These are phyloP conservation scores for Planiliza haematocheilus DNA, from an alignment of 2,113 vertebrate species.

Conservation along the genomic window DNA sequence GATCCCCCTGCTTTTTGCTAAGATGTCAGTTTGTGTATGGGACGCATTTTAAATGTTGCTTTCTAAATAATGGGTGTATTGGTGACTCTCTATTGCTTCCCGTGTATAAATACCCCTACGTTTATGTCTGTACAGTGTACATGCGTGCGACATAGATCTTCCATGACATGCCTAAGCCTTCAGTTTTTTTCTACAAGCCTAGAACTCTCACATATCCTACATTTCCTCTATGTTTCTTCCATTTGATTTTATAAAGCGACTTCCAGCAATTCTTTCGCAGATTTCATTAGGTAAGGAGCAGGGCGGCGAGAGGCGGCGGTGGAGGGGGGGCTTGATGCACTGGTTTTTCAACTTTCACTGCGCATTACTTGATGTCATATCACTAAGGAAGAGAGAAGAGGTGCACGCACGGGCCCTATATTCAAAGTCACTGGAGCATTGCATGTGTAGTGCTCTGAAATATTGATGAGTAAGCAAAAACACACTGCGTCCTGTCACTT, in stretches of 20 bases:
- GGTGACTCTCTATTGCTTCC: too few relatives aligned
- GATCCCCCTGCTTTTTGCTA: constrained; percentile 5
- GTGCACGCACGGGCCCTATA: constrained; percentile 62
- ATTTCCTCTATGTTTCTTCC: constrained; percentile 35
- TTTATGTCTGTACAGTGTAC: background rate
- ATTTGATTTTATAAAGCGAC: constrained; percentile 51
- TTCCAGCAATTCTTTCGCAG: constrained; percentile 55
- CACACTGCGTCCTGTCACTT: constrained; percentile 79
- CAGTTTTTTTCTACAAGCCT: constrained; percentile 16
- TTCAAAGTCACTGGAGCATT: constrained; percentile 80
- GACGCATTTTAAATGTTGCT: too few relatives aligned
- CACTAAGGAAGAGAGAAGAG: constrained; percentile 69
- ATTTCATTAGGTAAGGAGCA: constrained; percentile 56
- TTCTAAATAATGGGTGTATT: constrained; percentile 4
- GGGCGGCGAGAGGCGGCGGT: too few relatives aligned
- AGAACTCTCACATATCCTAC: constrained; percentile 24
- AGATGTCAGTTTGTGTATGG: too few relatives aligned
- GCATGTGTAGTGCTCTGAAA: constrained; percentile 80
- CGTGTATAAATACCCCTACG: constrained; percentile 1
- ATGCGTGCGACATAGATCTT: constrained; percentile 1
- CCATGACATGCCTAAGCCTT: constrained; percentile 44
- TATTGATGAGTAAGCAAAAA: constrained; percentile 85
- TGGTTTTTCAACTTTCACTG: constrained; percentile 70
- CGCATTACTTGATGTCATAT: constrained; percentile 79
- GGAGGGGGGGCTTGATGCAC: constrained; percentile 37